Evolutionary conservation across 2,888 invertebrate genomes (phyloP), one percentile per base, ranked within the genome.

Genomic region (Trichogramma evanescens): DNA sequence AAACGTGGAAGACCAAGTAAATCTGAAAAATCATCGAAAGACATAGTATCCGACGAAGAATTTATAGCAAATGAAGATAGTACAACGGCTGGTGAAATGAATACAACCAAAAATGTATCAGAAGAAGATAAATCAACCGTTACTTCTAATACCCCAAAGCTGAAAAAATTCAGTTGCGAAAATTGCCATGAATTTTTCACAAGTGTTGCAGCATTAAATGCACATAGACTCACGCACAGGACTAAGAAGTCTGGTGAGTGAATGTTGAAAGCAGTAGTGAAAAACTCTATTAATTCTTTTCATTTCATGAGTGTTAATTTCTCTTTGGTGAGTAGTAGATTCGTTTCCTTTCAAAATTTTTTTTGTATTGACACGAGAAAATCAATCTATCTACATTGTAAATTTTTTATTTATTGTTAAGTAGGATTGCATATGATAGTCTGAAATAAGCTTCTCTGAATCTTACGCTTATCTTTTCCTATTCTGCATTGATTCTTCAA

Each of bases 101-200:
- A n/a, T n/a, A n/a, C 8, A 38, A 4, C 10, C 7, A 56, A 46
- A 57, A 52, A 45, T 46, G 45, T 39, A 42, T 13, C 9, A 50
- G 41, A 58, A n/a, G 56, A 6, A 49, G 43, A 56, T n/a, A 42
- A 10, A 39, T 58, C n/a, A n/a, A 9, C 42, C 6, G 9, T 39
- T 42, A 38, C 8, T 39, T 6, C 26, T 13, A 54, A 26, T 43
- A 5, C 38, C 10, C 10, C 3, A 7, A 70, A 72, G 62, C 61
- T 64, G 26, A 70, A 73, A 48, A 72, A 73, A 57, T 64, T 74
- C 46, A 69, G 65, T 50, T 77, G 75, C 59, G 61, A 58, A 3
- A 72, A 72, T 43, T 77, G 77, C 53, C 71, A 68, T 4, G 71
- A 71, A 60, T 77, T 74, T 72, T 72, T 74, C 51, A 68, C 72